phyloP scores from a whole-genome alignment of 2,888 invertebrate genomes.

The Nephrocerus scutellatus region DNA sequence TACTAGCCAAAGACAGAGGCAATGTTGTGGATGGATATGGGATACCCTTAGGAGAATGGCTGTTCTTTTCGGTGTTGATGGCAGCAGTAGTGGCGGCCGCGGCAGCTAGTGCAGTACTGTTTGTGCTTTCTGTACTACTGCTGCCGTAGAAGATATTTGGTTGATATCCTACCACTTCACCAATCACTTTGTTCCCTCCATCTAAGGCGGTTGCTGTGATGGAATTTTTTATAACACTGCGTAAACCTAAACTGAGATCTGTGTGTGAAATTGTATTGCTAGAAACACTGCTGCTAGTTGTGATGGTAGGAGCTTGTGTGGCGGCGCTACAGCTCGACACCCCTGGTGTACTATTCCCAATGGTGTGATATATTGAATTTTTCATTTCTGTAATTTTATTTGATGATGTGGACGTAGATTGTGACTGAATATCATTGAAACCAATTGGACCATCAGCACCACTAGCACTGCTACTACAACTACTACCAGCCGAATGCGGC shows the following conservation, averaged over 20 bases:
- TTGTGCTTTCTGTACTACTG: slow-evolving; percentile 13
- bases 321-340: too few relatives aligned
- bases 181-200: slow-evolving; percentile 14
- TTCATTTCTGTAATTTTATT: too few relatives aligned
- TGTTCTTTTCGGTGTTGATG: too few relatives aligned
- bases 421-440: slow-evolving; percentile 1
- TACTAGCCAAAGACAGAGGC: too few relatives aligned
- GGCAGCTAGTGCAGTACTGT: too few relatives aligned
- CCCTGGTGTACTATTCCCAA: too few relatives aligned
- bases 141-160: slow-evolving; percentile 18
- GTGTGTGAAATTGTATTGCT: slow-evolving; percentile 11
- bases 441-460: slow-evolving; percentile 1
- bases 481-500: slow-evolving; percentile 22
- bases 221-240: slow-evolving; percentile 12
- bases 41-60: too few relatives aligned
- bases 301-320: too few relatives aligned
- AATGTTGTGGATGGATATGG: too few relatives aligned
- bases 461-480: not conserved
- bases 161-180: slow-evolving; percentile 12
- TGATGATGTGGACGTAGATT: too few relatives aligned
- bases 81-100: too few relatives aligned
- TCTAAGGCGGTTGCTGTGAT: slow-evolving; percentile 4
- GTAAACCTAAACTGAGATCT: slow-evolving; percentile 20
- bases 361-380: too few relatives aligned
- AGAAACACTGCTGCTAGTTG: slow-evolving; percentile 5